Percentiles rank a stretch among this genome's conserved stretches.
These are phyloP conservation scores for Machimus rusticus DNA, from an alignment of 2,888 invertebrate species.

Conservation along the genomic window DNA sequence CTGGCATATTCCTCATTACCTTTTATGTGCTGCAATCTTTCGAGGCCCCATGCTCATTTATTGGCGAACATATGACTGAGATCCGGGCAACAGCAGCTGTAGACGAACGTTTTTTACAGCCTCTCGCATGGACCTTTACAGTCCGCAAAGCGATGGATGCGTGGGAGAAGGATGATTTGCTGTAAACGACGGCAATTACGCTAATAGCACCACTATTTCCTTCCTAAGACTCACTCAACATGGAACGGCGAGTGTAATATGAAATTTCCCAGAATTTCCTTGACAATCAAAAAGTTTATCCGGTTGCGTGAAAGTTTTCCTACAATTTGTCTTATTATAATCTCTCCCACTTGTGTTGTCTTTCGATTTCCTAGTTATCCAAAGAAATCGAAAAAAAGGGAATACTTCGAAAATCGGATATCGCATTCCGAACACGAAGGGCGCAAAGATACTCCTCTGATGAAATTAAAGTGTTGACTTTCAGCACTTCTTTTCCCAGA, in stretches of 20 bases:
- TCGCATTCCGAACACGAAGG: neutral
- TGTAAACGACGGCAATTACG: neutral
- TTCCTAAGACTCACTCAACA: neutral
- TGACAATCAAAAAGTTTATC: neutral
- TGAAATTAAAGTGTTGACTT: neutral
- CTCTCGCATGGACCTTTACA: neutral
- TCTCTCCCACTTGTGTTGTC: neutral
- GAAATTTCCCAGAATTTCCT: neutral
- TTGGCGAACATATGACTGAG: neutral
- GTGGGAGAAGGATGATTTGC: neutral
- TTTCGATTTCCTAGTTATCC: neutral
- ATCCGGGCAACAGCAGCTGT: neutral
- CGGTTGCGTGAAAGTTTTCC: neutral
- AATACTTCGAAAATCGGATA: neutral
- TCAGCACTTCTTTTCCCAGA: neutral
- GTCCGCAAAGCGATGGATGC: neutral
- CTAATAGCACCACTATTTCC: neutral
- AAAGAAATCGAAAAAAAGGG: neutral
- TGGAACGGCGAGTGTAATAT: neutral
- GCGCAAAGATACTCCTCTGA: neutral
- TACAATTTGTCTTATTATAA: neutral
- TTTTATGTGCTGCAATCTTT: neutral
- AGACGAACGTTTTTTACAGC: neutral
- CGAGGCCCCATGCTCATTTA: neutral
- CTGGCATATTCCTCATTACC: neutral